Evolutionary conservation across 2,888 invertebrate species (phyloP).

Genomic region (Polydrusus cervinus): DNA sequence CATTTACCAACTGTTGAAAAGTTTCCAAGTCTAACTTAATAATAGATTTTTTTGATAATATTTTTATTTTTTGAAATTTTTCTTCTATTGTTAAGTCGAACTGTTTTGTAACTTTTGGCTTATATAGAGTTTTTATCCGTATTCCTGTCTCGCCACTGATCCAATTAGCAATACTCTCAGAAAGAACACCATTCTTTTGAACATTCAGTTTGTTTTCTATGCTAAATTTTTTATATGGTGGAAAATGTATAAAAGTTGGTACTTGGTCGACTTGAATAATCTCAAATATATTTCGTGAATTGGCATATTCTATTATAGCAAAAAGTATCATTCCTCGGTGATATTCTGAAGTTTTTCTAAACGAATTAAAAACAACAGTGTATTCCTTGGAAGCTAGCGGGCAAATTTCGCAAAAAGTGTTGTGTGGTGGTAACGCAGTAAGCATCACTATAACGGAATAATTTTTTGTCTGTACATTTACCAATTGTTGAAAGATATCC

Average conservation of each 20-base stretch:
- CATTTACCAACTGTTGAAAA: too few relatives aligned
- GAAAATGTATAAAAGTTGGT: not conserved
- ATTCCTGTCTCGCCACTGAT: not conserved
- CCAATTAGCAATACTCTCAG: not conserved
- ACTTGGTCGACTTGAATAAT: not conserved
- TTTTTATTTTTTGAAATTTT: not conserved
- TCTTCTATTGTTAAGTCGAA: not conserved
- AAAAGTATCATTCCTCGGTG: not conserved
- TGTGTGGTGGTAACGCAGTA: not conserved
- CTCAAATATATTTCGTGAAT: not conserved
- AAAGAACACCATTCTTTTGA: not conserved
- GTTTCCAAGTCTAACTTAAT: not conserved
- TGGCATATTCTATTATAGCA: not conserved
- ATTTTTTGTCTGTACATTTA: not conserved
- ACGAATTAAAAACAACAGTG: not conserved
- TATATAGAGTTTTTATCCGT: constrained; percentile 1
- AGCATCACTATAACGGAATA: constrained; percentile 20
- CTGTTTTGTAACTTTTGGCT: not conserved
- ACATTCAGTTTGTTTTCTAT: not conserved
- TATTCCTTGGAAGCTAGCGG: not conserved
- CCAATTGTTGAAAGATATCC: not conserved
- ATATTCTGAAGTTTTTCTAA: not conserved
- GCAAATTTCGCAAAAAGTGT: constrained; percentile 3
- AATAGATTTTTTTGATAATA: not conserved
- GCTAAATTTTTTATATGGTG: not conserved